A percentile compares a stretch with the other conserved stretches of the same genome.
phyloP scores from a whole-genome alignment of 2,113 vertebrate genomes.

The Herpailurus yagouaroundi region DNA sequence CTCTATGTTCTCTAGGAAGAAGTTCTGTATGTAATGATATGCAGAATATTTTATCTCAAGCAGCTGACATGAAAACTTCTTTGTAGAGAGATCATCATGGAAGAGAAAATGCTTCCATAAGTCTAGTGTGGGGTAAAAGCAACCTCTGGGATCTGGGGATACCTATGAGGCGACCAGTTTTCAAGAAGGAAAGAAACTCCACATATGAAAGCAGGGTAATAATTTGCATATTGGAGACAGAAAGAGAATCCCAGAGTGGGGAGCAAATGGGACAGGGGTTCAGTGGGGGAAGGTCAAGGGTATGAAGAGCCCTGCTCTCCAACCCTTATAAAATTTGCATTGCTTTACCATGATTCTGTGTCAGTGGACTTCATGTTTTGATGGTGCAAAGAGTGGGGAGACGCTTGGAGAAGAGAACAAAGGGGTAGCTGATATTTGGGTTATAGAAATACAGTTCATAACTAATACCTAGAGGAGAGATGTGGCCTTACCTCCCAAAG shows the following conservation, averaged over 20 bases:
- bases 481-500: neutral
- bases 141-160: neutral
- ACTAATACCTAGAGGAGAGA: neutral
- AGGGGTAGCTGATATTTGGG: neutral
- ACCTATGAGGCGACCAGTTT: neutral
- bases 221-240: neutral
- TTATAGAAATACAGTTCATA: neutral
- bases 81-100: neutral
- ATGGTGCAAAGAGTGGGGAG: neutral
- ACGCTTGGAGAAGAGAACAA: neutral
- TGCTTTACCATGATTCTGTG: neutral
- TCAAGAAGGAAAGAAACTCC: neutral
- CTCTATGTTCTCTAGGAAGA: neutral
- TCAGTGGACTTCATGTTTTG: neutral
- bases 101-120: neutral
- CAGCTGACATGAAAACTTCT: neutral
- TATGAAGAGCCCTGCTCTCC: neutral
- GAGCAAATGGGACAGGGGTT: neutral
- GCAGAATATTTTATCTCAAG: conserved; percentile 18
- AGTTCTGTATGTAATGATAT: neutral
- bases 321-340: neutral
- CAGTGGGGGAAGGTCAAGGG: neutral
- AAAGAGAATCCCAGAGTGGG: neutral
- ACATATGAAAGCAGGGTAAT: neutral
- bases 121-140: neutral